Percentiles rank a stretch among this genome's conserved stretches.
Conservation (phyloP, 2,797 vertebrate species). For the Toxotes lorentzi region DNA sequence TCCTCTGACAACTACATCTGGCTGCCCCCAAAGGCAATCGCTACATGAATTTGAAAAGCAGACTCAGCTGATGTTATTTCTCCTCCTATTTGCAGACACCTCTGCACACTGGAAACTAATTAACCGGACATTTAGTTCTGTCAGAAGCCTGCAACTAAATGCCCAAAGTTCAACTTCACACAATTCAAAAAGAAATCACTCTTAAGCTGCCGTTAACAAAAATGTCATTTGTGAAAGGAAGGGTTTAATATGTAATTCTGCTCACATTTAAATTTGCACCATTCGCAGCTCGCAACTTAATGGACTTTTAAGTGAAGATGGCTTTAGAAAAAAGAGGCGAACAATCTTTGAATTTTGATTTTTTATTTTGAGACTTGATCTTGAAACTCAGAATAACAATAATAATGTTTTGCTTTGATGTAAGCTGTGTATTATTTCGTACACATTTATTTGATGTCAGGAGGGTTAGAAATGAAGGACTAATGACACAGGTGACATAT, state of each 20-base stretch:
- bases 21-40: conserved; percentile 56
- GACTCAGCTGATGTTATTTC: conserved; percentile 59
- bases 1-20: conserved; percentile 68
- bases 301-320: conserved; percentile 72
- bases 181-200: conserved; percentile 75
- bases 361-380: conserved; percentile 40
- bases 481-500: conserved; percentile 44
- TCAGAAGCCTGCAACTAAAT: conserved; percentile 61
- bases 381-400: conserved; percentile 36
- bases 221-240: conserved; percentile 74
- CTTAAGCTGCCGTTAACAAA: conserved; percentile 75
- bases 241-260: conserved; percentile 70
- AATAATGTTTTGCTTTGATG: conserved; percentile 24
- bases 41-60: conserved; percentile 66
- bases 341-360: conserved; percentile 55
- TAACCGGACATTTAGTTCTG: conserved; percentile 79
- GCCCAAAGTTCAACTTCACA: conserved; percentile 66
- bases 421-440: conserved; percentile 30
- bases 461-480: conserved; percentile 43
- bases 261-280: conserved; percentile 65
- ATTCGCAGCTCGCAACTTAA: conserved; percentile 66
- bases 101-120: conserved; percentile 71
- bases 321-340: conserved; percentile 25
- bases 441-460: conserved; percentile 40
- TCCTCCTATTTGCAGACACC: conserved; percentile 54